Percentiles rank a stretch among this genome's conserved stretches.
phyloP scores from a whole-genome alignment of 1,140 invertebrate species.

The Sitophilus oryzae region DNA sequence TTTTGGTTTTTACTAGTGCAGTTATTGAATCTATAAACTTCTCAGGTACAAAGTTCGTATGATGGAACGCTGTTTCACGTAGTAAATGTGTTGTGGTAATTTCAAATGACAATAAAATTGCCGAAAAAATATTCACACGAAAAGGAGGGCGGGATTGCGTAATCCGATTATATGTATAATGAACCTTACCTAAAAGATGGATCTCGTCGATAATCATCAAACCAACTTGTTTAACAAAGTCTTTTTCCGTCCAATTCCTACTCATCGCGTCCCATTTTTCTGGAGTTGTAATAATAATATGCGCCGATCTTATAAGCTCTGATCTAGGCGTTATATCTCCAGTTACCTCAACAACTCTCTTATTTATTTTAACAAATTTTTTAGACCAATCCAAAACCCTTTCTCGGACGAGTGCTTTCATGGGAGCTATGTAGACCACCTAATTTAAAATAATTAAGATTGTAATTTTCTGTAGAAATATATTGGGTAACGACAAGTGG shows the following conservation, averaged over 20 bases:
- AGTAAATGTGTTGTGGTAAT: too few relatives aligned
- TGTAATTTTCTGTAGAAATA: background rate
- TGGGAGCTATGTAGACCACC: conserved; percentile 96
- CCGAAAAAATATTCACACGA: too few relatives aligned
- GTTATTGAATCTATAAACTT: too few relatives aligned
- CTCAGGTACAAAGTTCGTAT: too few relatives aligned
- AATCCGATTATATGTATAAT: too few relatives aligned
- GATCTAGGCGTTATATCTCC: conserved; percentile 94
- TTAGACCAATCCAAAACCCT: conserved; percentile 94
- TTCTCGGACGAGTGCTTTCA: conserved; percentile 96
- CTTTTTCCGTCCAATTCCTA: conserved; percentile 92
- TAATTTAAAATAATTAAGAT: conserved; percentile 40
- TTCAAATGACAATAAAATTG: too few relatives aligned
- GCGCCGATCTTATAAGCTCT: conserved; percentile 71
- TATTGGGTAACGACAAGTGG: background rate
- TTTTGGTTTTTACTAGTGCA: too few relatives aligned
- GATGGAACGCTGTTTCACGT: too few relatives aligned
- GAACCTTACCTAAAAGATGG: conserved; percentile 76
- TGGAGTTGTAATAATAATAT: conserved; percentile 96
- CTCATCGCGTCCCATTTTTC: conserved; percentile 99
- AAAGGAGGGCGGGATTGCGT: too few relatives aligned
- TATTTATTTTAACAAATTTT: conserved; percentile 68
- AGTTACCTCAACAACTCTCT: conserved; percentile 92
- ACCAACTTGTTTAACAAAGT: conserved; percentile 88
- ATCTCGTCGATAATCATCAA: conserved; percentile 98